Percentiles rank a stretch among this genome's conserved stretches.
These are phyloP conservation scores for Perdita meconis DNA, from an alignment of 2,888 invertebrate species.

Conservation along the genomic window DNA sequence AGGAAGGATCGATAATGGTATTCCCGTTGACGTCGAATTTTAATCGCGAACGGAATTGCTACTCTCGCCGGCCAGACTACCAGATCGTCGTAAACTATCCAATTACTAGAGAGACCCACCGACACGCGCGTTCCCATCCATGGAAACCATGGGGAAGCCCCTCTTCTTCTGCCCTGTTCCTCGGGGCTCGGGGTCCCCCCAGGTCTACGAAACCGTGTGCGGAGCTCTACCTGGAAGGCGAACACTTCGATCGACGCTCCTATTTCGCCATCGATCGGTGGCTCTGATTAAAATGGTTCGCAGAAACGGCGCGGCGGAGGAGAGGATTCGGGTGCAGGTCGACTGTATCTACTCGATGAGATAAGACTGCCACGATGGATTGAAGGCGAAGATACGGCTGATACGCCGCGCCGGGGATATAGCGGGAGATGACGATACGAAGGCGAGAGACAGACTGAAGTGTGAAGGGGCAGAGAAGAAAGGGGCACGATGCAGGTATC, in stretches of 20 bases:
- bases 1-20: conserved; percentile 23
- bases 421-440: conserved; percentile 14
- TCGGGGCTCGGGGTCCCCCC: conserved; percentile 29
- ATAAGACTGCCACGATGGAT: conserved; percentile 61
- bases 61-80: background rate
- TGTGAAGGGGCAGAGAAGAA: too few species aligned
- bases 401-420: background rate
- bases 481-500: conserved; percentile 52
- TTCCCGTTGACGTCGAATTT: conserved; percentile 45
- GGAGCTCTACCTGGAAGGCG: conserved; percentile 27
- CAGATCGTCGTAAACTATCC: conserved; percentile 41
- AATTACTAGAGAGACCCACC: conserved; percentile 24
- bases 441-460: background rate
- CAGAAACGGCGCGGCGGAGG: conserved; percentile 2
- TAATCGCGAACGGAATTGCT: conserved; percentile 43
- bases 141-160: conserved; percentile 16
- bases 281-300: conserved; percentile 59
- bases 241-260: conserved; percentile 45
- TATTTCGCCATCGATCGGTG: conserved; percentile 52
- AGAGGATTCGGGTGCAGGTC: conserved; percentile 41
- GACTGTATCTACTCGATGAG: conserved; percentile 66
- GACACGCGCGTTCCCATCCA: conserved; percentile 24
- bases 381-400: conserved; percentile 43
- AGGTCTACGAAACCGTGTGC: conserved; percentile 34
- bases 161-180: background rate